Evolutionary conservation across 2,113 vertebrate genomes (phyloP).

Genomic region (Colius striatus): DNA sequence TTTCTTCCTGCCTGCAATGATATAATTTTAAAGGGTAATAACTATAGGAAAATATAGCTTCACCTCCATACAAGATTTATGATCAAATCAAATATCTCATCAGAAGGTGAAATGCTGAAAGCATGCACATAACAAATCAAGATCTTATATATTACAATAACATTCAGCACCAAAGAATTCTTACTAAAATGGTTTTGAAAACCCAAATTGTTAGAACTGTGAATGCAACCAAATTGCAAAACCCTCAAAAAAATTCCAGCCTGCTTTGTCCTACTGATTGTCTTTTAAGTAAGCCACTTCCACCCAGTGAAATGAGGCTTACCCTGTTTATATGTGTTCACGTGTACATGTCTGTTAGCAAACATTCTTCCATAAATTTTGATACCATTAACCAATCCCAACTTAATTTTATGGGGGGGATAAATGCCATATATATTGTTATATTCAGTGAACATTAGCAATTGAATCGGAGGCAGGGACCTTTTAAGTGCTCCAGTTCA

Average conservation of each 20-base stretch:
- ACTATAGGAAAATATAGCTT: not conserved
- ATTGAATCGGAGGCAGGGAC: not conserved
- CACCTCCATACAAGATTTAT: not conserved
- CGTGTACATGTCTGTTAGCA: not conserved
- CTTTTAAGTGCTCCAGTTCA: not conserved
- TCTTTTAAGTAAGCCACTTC: not conserved
- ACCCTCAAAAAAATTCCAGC: not conserved
- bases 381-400: not conserved
- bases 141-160: not conserved
- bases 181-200: not conserved
- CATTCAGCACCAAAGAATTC: not conserved
- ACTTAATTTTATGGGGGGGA: not conserved
- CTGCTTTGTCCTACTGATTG: not conserved
- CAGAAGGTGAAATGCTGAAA: not conserved
- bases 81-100: slow-evolving; percentile 21
- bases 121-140: not conserved
- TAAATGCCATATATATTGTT: not conserved
- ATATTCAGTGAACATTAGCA: not conserved
- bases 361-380: not conserved
- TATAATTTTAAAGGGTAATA: slow-evolving; percentile 4
- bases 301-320: not conserved
- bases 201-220: not conserved
- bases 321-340: not conserved
- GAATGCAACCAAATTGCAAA: not conserved
- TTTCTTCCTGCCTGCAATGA: not conserved